Conservation (phyloP, 2,888 invertebrate genomes). For the Zaprionus lineosus region DNA sequence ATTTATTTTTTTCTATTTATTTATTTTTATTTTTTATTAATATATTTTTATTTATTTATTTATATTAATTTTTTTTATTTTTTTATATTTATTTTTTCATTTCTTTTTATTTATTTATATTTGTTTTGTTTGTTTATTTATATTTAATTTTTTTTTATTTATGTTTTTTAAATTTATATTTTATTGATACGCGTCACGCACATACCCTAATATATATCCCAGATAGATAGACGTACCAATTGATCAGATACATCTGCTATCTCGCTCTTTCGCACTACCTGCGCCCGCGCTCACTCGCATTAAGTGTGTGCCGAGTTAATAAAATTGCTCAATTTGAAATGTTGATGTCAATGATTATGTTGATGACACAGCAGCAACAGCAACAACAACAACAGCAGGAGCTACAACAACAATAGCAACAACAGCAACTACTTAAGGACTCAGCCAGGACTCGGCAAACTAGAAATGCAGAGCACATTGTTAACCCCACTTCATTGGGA, state of each 20-base stretch:
- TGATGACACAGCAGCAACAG: slow-evolving; percentile 59
- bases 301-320: slow-evolving; percentile 40
- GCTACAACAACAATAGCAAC: slow-evolving; percentile 1
- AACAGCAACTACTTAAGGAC: slow-evolving; percentile 26
- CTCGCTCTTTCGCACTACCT: slow-evolving; percentile 9
- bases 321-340: slow-evolving; percentile 69
- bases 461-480: slow-evolving; percentile 74
- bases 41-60: too few species aligned
- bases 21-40: too few species aligned
- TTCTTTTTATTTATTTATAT: too few species aligned
- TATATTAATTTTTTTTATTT: too few species aligned
- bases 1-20: too few species aligned
- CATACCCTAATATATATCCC: too few species aligned
- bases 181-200: too few species aligned
- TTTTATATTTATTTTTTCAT: too few species aligned
- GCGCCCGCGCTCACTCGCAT: background rate
- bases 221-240: slow-evolving; percentile 50
- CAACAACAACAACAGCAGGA: slow-evolving; percentile 18
- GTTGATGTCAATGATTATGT: slow-evolving; percentile 71
- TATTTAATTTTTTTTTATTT: too few species aligned
- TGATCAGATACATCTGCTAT: slow-evolving; percentile 48
- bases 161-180: too few species aligned
- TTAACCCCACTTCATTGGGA: slow-evolving; percentile 76
- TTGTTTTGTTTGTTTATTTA: too few species aligned
- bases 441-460: slow-evolving; percentile 17